These are phyloP conservation scores for Adineta ricciae DNA, from an alignment of 2,888 invertebrate species.

Conservation along the genomic window DNA sequence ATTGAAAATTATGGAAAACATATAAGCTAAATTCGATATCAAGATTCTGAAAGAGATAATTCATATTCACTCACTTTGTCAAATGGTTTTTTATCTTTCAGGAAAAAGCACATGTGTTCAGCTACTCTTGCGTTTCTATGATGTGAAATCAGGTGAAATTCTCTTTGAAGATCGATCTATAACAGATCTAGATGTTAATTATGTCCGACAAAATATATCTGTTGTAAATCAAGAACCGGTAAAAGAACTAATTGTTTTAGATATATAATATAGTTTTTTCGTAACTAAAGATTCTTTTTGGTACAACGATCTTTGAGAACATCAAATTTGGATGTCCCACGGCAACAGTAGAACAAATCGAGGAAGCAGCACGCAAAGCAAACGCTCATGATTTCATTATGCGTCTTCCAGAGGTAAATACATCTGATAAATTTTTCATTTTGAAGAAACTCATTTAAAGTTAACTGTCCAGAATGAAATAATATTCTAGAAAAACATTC, in stretches of 20 bases:
- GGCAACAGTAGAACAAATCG: constrained; percentile 43
- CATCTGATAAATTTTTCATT: no score
- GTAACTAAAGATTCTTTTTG: no score
- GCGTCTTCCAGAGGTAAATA: neutral
- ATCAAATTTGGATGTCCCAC: constrained; percentile 50
- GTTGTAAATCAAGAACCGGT: constrained; percentile 48
- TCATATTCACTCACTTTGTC: no score
- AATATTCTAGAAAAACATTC: no score
- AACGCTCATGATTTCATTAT: constrained; percentile 51
- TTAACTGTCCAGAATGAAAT: no score
- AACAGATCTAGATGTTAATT: neutral
- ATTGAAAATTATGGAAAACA: no score
- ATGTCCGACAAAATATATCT: constrained; percentile 37
- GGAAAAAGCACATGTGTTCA: constrained; percentile 7
- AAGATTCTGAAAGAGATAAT: no score
- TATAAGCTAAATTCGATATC: no score
- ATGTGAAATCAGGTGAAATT: neutral
- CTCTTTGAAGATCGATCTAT: constrained; percentile 2
- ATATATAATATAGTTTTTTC: no score
- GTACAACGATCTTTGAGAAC: constrained; percentile 53
- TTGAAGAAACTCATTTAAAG: no score
- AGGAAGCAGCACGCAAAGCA: constrained; percentile 45
- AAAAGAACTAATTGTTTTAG: no score
- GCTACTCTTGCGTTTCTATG: constrained; percentile 14
- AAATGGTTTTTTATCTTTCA: no score